These are phyloP conservation scores for Bergia sp. DNA, from an alignment of 92 coral and sea anemone species.

Conservation along the genomic window DNA sequence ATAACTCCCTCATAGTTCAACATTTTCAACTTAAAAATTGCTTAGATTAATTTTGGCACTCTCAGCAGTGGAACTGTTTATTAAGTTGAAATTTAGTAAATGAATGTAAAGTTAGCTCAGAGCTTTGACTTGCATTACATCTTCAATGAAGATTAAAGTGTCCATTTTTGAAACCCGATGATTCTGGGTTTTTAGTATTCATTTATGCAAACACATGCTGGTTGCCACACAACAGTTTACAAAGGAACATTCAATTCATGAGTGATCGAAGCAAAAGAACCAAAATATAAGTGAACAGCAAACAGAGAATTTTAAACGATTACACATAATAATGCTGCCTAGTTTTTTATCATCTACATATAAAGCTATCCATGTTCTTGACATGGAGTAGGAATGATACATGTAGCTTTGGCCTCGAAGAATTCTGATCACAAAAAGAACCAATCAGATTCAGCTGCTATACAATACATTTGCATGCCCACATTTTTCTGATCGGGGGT, in stretches of 20 bases:
- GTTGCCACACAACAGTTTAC: slow-evolving; percentile 7
- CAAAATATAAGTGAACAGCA: slow-evolving; percentile 12
- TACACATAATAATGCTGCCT: not conserved
- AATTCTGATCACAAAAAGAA: not conserved
- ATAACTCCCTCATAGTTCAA: too few species aligned
- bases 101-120: too few species aligned
- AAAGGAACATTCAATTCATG: slow-evolving; percentile 8
- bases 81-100: too few species aligned
- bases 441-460: slow-evolving; percentile 11
- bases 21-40: too few species aligned
- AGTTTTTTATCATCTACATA: slow-evolving; percentile 11
- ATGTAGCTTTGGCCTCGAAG: slow-evolving; percentile 12
- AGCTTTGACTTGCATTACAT: too few species aligned
- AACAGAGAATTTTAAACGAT: slow-evolving; percentile 5
- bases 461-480: slow-evolving; percentile 13
- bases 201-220: too few species aligned
- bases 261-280: slow-evolving; percentile 3
- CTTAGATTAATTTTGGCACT: too few species aligned
- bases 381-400: slow-evolving; percentile 17
- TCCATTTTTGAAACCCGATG: too few species aligned
- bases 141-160: too few species aligned
- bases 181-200: too few species aligned
- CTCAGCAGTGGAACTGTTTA: too few species aligned
- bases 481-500: slow-evolving; percentile 10
- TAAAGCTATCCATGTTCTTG: slow-evolving; percentile 13